A percentile compares a stretch with the other conserved stretches of the same genome.
Evolutionary conservation across 2,797 vertebrate species (phyloP).

Genomic region (Galaxias olidus): DNA sequence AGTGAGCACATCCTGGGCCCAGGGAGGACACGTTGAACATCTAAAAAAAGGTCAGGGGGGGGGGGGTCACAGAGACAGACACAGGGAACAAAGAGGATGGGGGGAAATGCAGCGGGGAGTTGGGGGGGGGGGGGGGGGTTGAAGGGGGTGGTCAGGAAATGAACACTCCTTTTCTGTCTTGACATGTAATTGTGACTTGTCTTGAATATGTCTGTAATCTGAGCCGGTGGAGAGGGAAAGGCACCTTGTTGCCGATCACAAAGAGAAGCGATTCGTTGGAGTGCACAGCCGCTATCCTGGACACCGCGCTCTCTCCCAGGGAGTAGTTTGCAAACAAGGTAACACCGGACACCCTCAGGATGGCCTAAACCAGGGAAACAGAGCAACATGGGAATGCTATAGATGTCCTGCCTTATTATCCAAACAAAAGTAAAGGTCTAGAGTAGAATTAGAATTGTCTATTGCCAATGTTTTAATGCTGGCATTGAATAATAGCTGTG

Average conservation of each 20-base stretch:
- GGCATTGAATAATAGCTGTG: too few relatives aligned
- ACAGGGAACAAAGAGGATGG: slow-evolving; percentile 4
- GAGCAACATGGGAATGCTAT: slow-evolving; percentile 8
- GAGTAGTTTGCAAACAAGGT: slow-evolving; percentile 90
- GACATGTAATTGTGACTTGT: too few relatives aligned
- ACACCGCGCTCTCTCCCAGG: slow-evolving; percentile 73
- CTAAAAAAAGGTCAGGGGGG: slow-evolving; percentile 56
- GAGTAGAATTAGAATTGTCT: too few relatives aligned
- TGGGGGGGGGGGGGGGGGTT: neutral
- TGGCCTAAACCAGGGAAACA: slow-evolving; percentile 73
- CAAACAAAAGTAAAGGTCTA: too few relatives aligned
- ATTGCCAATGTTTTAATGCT: too few relatives aligned
- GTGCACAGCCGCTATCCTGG: slow-evolving; percentile 71
- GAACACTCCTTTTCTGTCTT: neutral
- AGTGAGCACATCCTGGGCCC: slow-evolving; percentile 92
- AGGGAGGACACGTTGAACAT: slow-evolving; percentile 81
- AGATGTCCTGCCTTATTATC: neutral
- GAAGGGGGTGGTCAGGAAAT: neutral
- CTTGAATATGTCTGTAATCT: neutral
- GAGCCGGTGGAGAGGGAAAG: neutral
- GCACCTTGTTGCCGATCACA: slow-evolving; percentile 84
- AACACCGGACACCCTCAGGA: slow-evolving; percentile 76
- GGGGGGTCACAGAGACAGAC: neutral
- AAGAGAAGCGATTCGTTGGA: slow-evolving; percentile 79
- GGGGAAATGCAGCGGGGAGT: too few relatives aligned